These are phyloP conservation scores for Andrena trimmerana DNA, from an alignment of 2,888 invertebrate species.

Conservation along the genomic window DNA sequence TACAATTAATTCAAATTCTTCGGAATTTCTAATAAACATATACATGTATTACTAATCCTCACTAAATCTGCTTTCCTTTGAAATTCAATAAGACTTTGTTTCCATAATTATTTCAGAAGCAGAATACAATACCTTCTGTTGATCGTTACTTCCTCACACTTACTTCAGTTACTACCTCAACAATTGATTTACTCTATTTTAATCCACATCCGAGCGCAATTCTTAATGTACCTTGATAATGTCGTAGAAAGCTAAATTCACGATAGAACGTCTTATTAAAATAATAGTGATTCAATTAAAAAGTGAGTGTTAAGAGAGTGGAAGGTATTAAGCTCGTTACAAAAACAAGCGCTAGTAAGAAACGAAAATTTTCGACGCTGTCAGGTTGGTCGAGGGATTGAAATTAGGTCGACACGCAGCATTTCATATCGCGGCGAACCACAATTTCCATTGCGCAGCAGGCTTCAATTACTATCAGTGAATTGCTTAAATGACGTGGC, in stretches of 20 bases:
- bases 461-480: conserved; percentile 50
- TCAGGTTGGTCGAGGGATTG: conserved; percentile 11
- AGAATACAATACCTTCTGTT: no score
- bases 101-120: no score
- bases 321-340: conserved; percentile 8
- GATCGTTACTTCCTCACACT: no score
- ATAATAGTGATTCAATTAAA: background rate
- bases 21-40: no score
- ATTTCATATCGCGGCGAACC: conserved; percentile 41
- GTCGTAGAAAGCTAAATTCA: background rate
- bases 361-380: conserved; percentile 22
- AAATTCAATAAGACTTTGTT: no score
- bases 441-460: conserved; percentile 51
- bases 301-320: background rate
- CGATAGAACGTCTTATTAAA: background rate
- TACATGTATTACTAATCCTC: no score
- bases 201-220: no score
- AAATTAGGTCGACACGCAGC: conserved; percentile 43
- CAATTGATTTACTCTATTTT: no score
- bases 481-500: conserved; percentile 52
- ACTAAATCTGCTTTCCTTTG: no score
- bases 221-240: background rate
- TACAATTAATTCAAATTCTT: no score
- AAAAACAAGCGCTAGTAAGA: background rate
- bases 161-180: no score